Evolutionary conservation across 2,888 invertebrate species (phyloP), one percentile per base, ranked within the genome.

Genomic region (Gasteruption jaculator): DNA sequence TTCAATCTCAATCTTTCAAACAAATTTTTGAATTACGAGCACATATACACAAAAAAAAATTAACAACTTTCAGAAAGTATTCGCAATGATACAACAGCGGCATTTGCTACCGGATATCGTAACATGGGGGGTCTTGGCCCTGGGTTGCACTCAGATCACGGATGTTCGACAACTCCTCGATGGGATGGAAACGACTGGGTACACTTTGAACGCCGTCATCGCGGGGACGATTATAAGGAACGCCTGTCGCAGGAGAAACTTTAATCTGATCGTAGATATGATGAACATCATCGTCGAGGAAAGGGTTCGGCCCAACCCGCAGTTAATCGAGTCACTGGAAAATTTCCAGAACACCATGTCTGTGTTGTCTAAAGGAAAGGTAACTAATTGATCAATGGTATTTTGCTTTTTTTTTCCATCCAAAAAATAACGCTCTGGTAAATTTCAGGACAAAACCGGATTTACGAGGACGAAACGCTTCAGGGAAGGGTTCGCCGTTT

Each of bases 111-210:
- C 85, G 0, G 81, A 92, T 68, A 76, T 91, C 52, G 77, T 88
- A 55, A 94, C 94, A 0, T 95, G 86, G 74, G 93, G 92, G 27
- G 82, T 86, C 2, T 69, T 95, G 44, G 86, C 94, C 0, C 70
- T 92, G 57, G 81, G 86, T 8, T 94, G 94, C 66, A 73, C 70
- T 44, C 81, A 75, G 4, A 74, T 76, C 51, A 74, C 76, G 20
- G 77, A 81, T 55, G 87, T 85, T 4, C 67, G 75, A 34, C 73
- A 79, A 52, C 74, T 94, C 6, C 60, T 93, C 0, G 65, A 73
- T 22, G 80, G 86, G 63, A 86, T 95, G 83, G 74, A 80, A 40
- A 74, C 75, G 32, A 76, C 79, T 45, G 76, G 80, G 43, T 76
- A 83, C 37, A 77, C 79, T 57, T 71, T 85, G 27, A 92, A 91